Conservation (phyloP, 2,113 vertebrate species). For the Eulemur rufifrons region DNA sequence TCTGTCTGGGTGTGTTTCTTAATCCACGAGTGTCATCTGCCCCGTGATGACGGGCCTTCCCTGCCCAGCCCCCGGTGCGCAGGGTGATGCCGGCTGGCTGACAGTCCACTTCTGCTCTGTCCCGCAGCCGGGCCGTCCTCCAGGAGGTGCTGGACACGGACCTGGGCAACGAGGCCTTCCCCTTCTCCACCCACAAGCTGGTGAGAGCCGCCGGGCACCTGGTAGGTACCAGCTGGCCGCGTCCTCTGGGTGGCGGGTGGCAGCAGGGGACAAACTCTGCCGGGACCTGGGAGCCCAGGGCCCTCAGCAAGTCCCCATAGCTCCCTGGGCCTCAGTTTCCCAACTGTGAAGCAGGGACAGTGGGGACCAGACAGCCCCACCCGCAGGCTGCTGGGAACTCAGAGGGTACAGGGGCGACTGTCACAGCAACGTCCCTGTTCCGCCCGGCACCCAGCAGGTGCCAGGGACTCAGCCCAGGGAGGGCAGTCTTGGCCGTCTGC, state of each 20-base stretch:
- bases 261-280: not conserved
- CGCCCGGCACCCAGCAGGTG: fast-evolving
- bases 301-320: too few relatives aligned
- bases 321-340: not conserved
- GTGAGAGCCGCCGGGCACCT: conserved; percentile 87
- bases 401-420: fast-evolving
- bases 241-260: not conserved
- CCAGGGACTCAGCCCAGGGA: fast-evolving
- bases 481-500: fast-evolving
- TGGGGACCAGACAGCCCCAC: not conserved
- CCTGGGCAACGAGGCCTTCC: conserved; percentile 93
- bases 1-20: fast-evolving
- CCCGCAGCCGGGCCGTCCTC: conserved; percentile 89
- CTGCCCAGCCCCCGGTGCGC: fast-evolving
- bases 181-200: conserved; percentile 95
- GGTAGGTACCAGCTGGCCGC: conserved; percentile 79
- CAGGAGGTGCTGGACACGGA: conserved; percentile 93
- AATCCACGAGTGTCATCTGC: fast-evolving
- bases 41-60: fast-evolving
- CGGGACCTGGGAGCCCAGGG: not conserved
- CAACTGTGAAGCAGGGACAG: fast-evolving
- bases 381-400: not conserved
- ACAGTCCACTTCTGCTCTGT: not conserved
- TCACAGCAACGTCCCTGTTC: fast-evolving
- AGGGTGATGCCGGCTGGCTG: not conserved